phyloP scores from a whole-genome alignment of 2,797 vertebrate species.

The Tamandua tetradactyla region DNA sequence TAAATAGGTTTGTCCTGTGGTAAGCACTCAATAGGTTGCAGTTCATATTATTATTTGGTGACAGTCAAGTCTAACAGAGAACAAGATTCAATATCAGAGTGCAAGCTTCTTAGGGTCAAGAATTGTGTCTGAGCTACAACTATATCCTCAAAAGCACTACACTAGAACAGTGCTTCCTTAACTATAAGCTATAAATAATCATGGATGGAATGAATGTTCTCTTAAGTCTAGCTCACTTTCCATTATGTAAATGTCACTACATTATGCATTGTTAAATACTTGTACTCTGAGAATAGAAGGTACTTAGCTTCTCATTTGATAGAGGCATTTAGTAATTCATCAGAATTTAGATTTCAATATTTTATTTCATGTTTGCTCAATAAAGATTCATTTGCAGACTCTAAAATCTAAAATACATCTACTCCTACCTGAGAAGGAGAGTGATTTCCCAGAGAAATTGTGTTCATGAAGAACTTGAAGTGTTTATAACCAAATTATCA shows the following conservation, averaged over 20 bases:
- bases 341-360: neutral
- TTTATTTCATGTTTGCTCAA: neutral
- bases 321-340: neutral
- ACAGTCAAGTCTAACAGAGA: neutral
- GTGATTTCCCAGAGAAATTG: neutral
- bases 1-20: neutral
- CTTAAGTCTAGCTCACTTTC: neutral
- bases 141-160: neutral
- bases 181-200: neutral
- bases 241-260: neutral
- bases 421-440: constrained; percentile 38
- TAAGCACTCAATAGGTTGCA: neutral
- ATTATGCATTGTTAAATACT: neutral
- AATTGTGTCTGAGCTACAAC: neutral
- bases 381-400: neutral
- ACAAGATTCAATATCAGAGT: neutral
- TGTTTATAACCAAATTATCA: constrained; percentile 38
- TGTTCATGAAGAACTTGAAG: neutral
- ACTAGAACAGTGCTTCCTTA: neutral
- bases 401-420: neutral
- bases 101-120: neutral
- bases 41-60: neutral
- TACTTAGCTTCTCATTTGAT: neutral
- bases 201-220: neutral
- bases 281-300: neutral